These are phyloP conservation scores for Leptodirus hochenwartii DNA, from an alignment of 2,888 invertebrate species.

Conservation along the genomic window DNA sequence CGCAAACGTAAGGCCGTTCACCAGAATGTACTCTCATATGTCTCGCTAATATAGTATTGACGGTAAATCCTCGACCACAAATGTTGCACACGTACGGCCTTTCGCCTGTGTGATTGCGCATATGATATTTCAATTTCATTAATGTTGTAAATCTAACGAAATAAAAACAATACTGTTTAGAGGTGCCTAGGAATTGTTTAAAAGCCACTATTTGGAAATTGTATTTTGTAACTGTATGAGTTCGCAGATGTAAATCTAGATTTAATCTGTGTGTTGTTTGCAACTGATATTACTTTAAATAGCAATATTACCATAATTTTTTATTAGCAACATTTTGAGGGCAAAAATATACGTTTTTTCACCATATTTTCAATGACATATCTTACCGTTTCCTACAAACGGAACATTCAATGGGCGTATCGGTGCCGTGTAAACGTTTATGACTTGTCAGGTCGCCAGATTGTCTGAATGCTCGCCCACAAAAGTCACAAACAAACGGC, in stretches of 20 bases:
- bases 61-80: slow-evolving; percentile 28
- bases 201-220: no score
- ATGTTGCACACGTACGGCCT: slow-evolving; percentile 27
- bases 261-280: no score
- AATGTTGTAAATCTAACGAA: slow-evolving; percentile 26
- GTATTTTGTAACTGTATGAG: no score
- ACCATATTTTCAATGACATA: no score
- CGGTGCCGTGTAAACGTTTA: slow-evolving; percentile 27
- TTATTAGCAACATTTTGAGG: no score
- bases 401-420: slow-evolving; percentile 28
- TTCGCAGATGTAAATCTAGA: no score
- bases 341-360: no score
- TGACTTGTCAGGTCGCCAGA: slow-evolving; percentile 28
- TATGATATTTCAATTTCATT: slow-evolving; percentile 29
- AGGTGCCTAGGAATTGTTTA: no score
- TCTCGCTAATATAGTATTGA: slow-evolving; percentile 26
- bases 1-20: slow-evolving; percentile 28
- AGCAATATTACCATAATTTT: no score
- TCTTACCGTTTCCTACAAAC: slow-evolving; percentile 26
- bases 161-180: no score
- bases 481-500: slow-evolving; percentile 28
- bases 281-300: no score
- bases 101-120: slow-evolving; percentile 29
- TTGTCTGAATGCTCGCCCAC: slow-evolving; percentile 28
- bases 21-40: slow-evolving; percentile 30